Percentiles rank a stretch among this genome's conserved stretches.
These are phyloP conservation scores for Neuroterus valhalla DNA, from an alignment of 1,140 invertebrate species.

Conservation along the genomic window DNA sequence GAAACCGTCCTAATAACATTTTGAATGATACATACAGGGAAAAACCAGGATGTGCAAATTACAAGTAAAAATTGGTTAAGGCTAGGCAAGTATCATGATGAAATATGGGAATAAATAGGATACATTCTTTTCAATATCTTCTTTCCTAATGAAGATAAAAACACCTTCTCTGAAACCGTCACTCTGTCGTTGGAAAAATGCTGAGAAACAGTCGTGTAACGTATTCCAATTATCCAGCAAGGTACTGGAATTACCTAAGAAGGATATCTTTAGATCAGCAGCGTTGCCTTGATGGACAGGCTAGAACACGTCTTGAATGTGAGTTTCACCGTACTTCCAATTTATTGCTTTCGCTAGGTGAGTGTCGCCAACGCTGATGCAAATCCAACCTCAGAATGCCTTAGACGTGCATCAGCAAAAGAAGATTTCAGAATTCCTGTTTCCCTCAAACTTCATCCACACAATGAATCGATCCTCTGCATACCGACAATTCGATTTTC, in stretches of 20 bases:
- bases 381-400: slow-evolving; percentile 21
- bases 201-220: slow-evolving; percentile 21
- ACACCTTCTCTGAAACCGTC: neutral
- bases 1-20: too few relatives aligned
- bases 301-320: slow-evolving; percentile 46
- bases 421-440: slow-evolving; percentile 23
- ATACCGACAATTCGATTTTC: slow-evolving; percentile 14
- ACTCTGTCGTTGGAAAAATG: neutral
- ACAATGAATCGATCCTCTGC: slow-evolving; percentile 13
- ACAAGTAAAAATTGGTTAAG: too few relatives aligned
- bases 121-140: too few relatives aligned
- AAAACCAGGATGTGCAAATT: too few relatives aligned
- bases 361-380: slow-evolving; percentile 40
- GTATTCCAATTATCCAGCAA: neutral
- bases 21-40: too few relatives aligned
- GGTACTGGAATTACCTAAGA: neutral
- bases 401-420: neutral
- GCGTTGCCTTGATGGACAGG: slow-evolving; percentile 39
- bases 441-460: slow-evolving; percentile 15
- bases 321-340: slow-evolving; percentile 54
- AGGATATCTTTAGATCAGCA: slow-evolving; percentile 29
- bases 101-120: too few relatives aligned
- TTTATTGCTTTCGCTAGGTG: slow-evolving; percentile 62
- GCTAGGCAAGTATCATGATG: too few relatives aligned
- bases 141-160: too few relatives aligned